These are phyloP conservation scores for Enteromius paludinosus DNA, from an alignment of 2,797 vertebrate species.

Conservation along the genomic window DNA sequence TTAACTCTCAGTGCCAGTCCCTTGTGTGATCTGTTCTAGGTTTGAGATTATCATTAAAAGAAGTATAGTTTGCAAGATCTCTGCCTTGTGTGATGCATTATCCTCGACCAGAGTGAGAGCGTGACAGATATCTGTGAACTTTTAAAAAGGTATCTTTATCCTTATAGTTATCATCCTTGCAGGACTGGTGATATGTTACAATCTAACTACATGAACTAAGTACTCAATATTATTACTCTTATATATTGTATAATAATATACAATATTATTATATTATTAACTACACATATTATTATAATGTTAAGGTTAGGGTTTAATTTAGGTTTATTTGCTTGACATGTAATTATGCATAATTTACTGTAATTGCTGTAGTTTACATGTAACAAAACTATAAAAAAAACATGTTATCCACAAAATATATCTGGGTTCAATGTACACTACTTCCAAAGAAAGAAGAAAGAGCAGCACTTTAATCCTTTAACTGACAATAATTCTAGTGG, in stretches of 20 bases:
- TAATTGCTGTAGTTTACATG: background rate
- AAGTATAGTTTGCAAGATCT: too few species aligned
- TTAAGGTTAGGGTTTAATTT: background rate
- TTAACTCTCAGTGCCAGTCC: too few species aligned
- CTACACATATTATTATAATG: background rate
- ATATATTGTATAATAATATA: too few species aligned
- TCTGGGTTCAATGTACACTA: background rate
- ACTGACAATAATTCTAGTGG: conserved; percentile 33
- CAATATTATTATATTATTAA: too few species aligned
- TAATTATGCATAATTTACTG: background rate
- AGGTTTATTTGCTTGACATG: background rate
- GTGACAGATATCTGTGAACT: background rate
- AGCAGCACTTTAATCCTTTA: background rate
- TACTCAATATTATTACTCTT: background rate
- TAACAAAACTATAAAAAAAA: background rate
- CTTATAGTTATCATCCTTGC: background rate
- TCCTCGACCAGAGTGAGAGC: too few species aligned
- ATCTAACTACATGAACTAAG: background rate
- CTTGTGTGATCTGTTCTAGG: too few species aligned
- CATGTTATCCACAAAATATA: background rate
- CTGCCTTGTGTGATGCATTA: too few species aligned
- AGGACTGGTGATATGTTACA: background rate
- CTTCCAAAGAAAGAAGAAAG: conserved; percentile 8
- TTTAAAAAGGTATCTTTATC: background rate
- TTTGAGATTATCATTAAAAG: too few species aligned